These are phyloP conservation scores for Anas platyrhynchos DNA, from an alignment of 2,113 vertebrate species.

Conservation along the genomic window DNA sequence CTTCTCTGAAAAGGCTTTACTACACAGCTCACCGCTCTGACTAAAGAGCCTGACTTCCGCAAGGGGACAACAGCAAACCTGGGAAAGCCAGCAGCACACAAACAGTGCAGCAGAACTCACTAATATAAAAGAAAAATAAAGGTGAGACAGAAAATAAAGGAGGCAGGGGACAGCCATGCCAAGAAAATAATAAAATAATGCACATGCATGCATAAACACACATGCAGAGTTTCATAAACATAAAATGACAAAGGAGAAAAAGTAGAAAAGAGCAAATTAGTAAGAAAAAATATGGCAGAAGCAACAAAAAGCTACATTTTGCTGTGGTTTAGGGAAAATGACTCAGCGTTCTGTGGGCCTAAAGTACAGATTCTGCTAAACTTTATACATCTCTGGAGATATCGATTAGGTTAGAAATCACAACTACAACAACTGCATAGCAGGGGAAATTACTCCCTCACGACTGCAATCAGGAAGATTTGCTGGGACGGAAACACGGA, in stretches of 20 bases:
- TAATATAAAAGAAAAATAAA: not conserved
- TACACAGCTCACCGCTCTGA: not conserved
- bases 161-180: not conserved
- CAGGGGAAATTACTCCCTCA: conserved; percentile 35
- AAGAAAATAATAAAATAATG: not conserved
- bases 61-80: not conserved
- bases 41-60: not conserved
- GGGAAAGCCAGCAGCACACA: not conserved
- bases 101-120: not conserved
- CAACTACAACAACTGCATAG: not conserved
- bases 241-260: not conserved
- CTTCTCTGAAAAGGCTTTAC: not conserved
- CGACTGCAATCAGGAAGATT: not conserved
- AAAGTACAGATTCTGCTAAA: not conserved
- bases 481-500: not conserved
- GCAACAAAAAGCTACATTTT: not conserved
- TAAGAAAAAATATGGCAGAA: not conserved
- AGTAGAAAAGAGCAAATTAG: not conserved
- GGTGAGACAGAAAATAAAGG: not conserved
- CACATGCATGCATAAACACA: not conserved
- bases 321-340: not conserved
- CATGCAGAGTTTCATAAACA: not conserved
- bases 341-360: not conserved
- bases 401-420: conserved; percentile 18
- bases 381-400: not conserved